Evolutionary conservation across 2,797 vertebrate species (phyloP).

Genomic region (Mallotus villosus): DNA sequence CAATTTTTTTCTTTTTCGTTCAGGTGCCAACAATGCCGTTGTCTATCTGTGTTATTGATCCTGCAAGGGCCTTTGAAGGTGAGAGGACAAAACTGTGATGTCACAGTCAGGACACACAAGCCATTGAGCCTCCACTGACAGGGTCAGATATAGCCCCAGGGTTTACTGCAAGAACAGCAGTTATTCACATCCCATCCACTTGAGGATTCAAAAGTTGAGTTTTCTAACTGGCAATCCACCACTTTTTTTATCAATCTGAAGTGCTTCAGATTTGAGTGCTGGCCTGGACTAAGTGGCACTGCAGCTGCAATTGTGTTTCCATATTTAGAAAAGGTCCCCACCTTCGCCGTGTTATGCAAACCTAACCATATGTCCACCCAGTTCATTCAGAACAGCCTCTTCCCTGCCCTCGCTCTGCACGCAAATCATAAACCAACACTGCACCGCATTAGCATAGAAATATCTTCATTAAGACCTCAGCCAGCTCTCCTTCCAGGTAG

Average conservation of each 20-base stretch:
- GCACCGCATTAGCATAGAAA: conserved; percentile 54
- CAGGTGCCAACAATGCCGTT: conserved; percentile 58
- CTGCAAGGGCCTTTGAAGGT: conserved; percentile 43
- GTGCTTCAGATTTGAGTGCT: background rate
- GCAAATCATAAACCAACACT: conserved; percentile 37
- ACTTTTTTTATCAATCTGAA: background rate
- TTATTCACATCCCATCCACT: too few relatives aligned
- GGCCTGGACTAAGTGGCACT: background rate
- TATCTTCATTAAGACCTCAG: conserved; percentile 48
- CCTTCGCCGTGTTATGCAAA: conserved; percentile 26
- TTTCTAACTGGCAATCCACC: too few relatives aligned
- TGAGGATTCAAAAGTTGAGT: too few relatives aligned
- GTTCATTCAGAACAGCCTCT: conserved; percentile 36
- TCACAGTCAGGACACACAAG: conserved; percentile 32
- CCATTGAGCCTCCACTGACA: background rate
- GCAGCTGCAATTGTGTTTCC: conserved; percentile 28
- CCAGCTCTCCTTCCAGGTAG: conserved; percentile 37
- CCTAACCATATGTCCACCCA: conserved; percentile 29
- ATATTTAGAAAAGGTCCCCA: conserved; percentile 19
- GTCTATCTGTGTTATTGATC: conserved; percentile 65
- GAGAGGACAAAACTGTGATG: conserved; percentile 46
- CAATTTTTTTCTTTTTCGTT: conserved; percentile 58
- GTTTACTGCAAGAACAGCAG: too few relatives aligned
- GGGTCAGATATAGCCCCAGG: too few relatives aligned
- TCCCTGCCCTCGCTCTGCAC: conserved; percentile 18